phyloP scores from a whole-genome alignment of 2,888 invertebrate species.

The Platycnemis pennipes region DNA sequence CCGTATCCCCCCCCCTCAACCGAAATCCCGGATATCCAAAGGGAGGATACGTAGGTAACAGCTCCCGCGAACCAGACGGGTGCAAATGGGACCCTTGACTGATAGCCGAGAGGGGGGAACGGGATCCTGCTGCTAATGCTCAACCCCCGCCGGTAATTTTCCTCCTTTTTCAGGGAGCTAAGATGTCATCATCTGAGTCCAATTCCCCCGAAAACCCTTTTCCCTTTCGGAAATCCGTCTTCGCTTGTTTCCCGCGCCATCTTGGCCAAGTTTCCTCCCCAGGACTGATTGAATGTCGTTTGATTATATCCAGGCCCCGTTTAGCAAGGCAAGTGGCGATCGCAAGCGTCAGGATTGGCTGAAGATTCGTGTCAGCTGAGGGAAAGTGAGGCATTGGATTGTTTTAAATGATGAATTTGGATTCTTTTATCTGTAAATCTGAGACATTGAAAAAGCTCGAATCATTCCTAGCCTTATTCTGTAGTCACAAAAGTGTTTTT shows the following conservation, averaged over 20 bases:
- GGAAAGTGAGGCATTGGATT: too few relatives aligned
- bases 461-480: too few relatives aligned
- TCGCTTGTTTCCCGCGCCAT: background rate
- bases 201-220: background rate
- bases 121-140: background rate
- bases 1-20: background rate
- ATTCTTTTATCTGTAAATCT: too few relatives aligned
- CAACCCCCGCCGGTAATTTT: background rate
- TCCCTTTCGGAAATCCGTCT: background rate
- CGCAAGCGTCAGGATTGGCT: background rate
- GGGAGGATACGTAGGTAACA: background rate
- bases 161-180: background rate
- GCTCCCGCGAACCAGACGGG: background rate
- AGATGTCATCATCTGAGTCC: constrained; percentile 15
- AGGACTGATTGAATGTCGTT: background rate
- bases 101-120: background rate
- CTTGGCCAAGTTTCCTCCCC: background rate
- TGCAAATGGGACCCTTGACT: background rate
- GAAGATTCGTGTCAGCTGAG: background rate
- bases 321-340: background rate
- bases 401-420: background rate
- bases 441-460: too few relatives aligned
- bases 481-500: too few relatives aligned
- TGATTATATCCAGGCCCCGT: background rate
- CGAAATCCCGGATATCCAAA: background rate